Base-by-base conservation (phyloP, 2,113 vertebrate genomes). In the Athene noctua region DNA sequence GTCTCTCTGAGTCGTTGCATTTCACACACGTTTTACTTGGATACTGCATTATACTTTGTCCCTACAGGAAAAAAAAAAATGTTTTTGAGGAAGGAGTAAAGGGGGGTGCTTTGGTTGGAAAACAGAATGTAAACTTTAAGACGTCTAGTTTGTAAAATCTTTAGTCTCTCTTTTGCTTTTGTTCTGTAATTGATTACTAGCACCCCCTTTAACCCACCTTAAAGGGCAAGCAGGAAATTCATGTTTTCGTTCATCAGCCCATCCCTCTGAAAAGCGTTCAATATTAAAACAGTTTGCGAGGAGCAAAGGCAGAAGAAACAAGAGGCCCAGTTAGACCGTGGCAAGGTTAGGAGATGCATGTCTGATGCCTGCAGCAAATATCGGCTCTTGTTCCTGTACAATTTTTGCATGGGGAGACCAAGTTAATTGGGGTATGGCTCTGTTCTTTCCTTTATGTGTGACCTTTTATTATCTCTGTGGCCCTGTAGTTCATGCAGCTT, bases 341-440 rank as follows among this genome's bases (percentile, higher is more conserved):
- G 95, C 94, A 87, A 97, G 96, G 96, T 97, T 98, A 94, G 96
- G 97, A 95, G 97, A 96, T 93, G 46, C 88, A 90, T 84, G 94
- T 85, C 96, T 96, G 98, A 88, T 70, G 95, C 93, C 88, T 70
- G 86, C 90, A 93, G 87, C 96, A 96, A 95, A 62, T 92, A 97
- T 22, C 65, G 9, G 88, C 88, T 93, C 93, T 97, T 95, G 95
- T 96, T 98, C 98, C 97, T 97, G 95, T 88, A 96, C 89, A 96
- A 22, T 94, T 92, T 97, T 97, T 98, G 96, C 97, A 97, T 95
- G 97, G 96, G 97, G 97, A 96, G 90, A 95, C 89, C 97, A 98
- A 97, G 95, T 98, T 98, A 97, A 98, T 97, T 97, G 96, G 97
- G 98, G 97, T 98, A 98, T 96, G 98, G 92, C 88, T 98, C 95